Conservation (phyloP, 2,113 vertebrate species). For the Anguilla japonica region DNA sequence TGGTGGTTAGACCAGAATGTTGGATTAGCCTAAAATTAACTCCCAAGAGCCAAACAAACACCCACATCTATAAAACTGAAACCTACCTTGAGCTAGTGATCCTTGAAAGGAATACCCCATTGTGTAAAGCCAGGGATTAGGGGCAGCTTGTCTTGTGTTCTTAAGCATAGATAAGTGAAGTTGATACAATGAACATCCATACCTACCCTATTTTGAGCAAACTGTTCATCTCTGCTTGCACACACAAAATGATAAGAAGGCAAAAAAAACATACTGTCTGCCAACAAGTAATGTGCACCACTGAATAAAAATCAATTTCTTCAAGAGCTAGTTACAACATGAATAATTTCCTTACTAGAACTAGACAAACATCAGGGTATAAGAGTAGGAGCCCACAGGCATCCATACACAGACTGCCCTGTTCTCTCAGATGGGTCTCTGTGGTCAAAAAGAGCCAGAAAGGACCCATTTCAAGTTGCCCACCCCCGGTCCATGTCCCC, state of each 20-base stretch:
- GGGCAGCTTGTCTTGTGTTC: background rate
- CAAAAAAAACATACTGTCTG: background rate
- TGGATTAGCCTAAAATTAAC: conserved; percentile 10
- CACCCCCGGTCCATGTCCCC: background rate
- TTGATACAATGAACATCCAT: background rate
- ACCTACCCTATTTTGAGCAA: background rate
- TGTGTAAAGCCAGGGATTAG: conserved; percentile 4
- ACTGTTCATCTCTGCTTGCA: background rate
- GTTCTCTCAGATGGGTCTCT: background rate
- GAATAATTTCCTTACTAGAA: background rate
- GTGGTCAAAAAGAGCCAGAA: background rate
- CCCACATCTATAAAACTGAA: background rate
- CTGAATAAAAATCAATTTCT: background rate
- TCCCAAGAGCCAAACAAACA: conserved; percentile 7
- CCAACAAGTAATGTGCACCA: background rate
- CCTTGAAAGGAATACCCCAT: background rate
- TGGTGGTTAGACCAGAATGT: conserved; percentile 13
- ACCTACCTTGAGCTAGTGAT: background rate
- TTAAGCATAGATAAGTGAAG: background rate
- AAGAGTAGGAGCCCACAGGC: background rate
- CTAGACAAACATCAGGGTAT: background rate
- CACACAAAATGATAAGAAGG: background rate
- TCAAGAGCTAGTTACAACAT: background rate
- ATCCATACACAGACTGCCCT: background rate
- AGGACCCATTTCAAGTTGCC: background rate